These are phyloP conservation scores for Sminthurides aquaticus DNA, from an alignment of 2,888 invertebrate genomes.

Conservation along the genomic window DNA sequence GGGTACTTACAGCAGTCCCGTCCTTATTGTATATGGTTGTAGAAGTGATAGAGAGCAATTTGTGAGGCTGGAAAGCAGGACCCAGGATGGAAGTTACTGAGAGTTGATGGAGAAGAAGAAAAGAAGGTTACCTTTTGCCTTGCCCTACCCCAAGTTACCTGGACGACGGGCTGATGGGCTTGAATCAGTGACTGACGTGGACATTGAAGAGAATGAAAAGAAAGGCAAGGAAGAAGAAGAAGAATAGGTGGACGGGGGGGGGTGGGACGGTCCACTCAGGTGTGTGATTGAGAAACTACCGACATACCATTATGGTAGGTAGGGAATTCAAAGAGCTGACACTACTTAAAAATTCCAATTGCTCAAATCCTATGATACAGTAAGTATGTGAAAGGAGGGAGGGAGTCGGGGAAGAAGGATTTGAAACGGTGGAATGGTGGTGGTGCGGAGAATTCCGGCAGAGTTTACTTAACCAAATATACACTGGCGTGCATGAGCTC, in stretches of 20 bases:
- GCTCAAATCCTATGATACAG: background rate
- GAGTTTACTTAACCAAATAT: too few species aligned
- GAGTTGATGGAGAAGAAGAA: background rate
- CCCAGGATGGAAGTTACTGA: conserved; percentile 3
- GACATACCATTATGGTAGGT: conserved; percentile 3
- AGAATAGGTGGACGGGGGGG: conserved; percentile 5
- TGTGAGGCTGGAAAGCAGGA: too few species aligned
- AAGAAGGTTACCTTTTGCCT: conserved; percentile 14
- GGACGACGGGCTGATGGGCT: too few species aligned
- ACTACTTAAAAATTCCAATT: background rate
- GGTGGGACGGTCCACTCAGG: conserved; percentile 27
- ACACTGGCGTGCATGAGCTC: too few species aligned
- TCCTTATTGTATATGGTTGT: conserved; percentile 10
- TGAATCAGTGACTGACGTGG: background rate
- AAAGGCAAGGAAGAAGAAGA: background rate
- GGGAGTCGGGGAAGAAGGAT: background rate
- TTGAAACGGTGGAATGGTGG: background rate
- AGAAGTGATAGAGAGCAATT: background rate
- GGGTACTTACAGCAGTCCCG: conserved; percentile 27
- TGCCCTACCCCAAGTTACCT: conserved; percentile 31
- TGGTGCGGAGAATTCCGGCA: too few species aligned
- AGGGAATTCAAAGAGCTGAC: background rate
- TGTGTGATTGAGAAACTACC: conserved; percentile 30
- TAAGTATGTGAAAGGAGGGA: too few species aligned
- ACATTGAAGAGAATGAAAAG: background rate